Evolutionary conservation across 2,113 vertebrate genomes (phyloP).

Genomic region (Callorhinus ursinus): DNA sequence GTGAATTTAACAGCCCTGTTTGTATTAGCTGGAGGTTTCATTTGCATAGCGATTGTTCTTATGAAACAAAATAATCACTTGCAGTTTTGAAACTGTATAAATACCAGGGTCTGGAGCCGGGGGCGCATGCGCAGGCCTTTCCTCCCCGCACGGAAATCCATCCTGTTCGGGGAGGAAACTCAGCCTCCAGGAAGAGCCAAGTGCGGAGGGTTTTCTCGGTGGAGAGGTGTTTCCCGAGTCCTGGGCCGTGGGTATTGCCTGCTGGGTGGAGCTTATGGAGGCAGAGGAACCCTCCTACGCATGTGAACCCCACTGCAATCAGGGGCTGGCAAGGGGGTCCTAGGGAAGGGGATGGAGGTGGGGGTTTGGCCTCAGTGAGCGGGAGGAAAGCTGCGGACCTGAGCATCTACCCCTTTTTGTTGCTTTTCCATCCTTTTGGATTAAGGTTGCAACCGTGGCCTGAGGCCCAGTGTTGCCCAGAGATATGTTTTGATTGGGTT

Average conservation of each 20-base stretch:
- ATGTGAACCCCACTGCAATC: not conserved
- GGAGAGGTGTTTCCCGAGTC: not conserved
- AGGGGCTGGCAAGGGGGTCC: not conserved
- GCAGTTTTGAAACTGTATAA: constrained; percentile 76
- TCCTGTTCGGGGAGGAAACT: constrained; percentile 51
- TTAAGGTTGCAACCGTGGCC: not conserved
- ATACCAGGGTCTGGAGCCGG: constrained; percentile 59
- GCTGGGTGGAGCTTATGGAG: not conserved
- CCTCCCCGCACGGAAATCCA: not conserved
- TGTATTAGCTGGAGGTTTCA: constrained; percentile 72
- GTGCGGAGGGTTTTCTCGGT: not conserved
- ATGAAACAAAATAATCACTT: constrained; percentile 75
- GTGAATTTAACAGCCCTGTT: constrained; percentile 60
- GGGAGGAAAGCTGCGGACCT: not conserved
- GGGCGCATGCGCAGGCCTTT: constrained; percentile 13
- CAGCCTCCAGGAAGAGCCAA: constrained; percentile 44
- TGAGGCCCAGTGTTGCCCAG: not conserved
- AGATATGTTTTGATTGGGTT: constrained; percentile 41
- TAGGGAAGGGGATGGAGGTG: not conserved
- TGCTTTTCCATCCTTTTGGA: not conserved
- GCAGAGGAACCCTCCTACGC: not conserved
- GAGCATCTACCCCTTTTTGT: not conserved
- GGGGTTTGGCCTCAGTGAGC: accelerated
- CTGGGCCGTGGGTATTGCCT: not conserved
- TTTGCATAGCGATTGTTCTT: constrained; percentile 78